Evolutionary conservation across 2,113 vertebrate species (phyloP).

Genomic region (Passerina amoena): DNA sequence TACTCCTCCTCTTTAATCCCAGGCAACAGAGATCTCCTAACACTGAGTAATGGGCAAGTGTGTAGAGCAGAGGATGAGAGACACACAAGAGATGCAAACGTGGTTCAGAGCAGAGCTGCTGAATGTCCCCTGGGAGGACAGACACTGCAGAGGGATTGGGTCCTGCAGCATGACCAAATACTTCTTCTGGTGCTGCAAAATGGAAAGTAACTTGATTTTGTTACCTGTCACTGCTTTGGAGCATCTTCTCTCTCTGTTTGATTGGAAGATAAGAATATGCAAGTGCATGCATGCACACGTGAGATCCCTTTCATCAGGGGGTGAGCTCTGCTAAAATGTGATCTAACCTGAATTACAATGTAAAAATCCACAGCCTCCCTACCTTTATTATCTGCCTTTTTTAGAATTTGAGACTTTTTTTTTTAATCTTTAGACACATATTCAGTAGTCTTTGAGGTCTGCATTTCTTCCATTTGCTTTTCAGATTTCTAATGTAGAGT

Average conservation of each 20-base stretch:
- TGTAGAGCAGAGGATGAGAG: neutral
- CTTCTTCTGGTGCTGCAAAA: neutral
- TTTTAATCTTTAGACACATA: neutral
- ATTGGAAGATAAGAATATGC: neutral
- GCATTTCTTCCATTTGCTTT: neutral
- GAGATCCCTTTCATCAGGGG: neutral
- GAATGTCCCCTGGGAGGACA: neutral
- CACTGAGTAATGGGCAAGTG: neutral
- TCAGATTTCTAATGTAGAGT: neutral
- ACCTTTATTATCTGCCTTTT: neutral
- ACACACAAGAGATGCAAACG: neutral
- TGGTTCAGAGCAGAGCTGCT: neutral
- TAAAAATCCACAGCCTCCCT: neutral
- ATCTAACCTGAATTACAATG: neutral
- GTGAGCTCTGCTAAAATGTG: neutral
- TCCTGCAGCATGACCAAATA: neutral
- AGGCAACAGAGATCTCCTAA: neutral
- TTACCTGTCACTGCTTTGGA: neutral
- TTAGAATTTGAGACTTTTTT: neutral
- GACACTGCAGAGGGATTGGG: neutral
- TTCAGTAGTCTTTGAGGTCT: neutral
- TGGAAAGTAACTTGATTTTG: neutral
- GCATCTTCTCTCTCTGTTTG: neutral
- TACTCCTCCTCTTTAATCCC: neutral
- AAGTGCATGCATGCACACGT: neutral